Evolutionary conservation across 2,797 vertebrate species (phyloP).

Genomic region (Anableps anableps): DNA sequence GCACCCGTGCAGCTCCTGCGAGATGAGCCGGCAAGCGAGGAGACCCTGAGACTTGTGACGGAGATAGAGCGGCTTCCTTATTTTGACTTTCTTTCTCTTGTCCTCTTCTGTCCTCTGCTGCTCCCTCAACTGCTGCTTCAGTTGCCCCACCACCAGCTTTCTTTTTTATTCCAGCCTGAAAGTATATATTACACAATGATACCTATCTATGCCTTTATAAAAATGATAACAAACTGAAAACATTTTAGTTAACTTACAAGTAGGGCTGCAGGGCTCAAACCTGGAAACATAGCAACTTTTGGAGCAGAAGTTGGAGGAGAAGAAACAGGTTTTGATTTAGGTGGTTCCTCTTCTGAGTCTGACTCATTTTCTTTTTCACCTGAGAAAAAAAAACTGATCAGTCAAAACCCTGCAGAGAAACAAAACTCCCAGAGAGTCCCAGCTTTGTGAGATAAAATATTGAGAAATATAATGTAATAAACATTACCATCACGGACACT

Average conservation of each 20-base stretch:
- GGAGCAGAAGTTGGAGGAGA: constrained; percentile 63
- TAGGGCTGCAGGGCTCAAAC: constrained; percentile 83
- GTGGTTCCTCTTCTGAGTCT: constrained; percentile 71
- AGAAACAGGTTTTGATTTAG: constrained; percentile 35
- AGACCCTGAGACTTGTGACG: constrained; percentile 73
- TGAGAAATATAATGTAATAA: constrained; percentile 44
- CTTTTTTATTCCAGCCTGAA: constrained; percentile 87
- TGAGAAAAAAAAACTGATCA: constrained; percentile 30
- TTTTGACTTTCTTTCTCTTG: constrained; percentile 72
- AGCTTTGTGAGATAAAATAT: neutral
- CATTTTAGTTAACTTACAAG: constrained; percentile 79
- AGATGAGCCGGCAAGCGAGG: constrained; percentile 72
- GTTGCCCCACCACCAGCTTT: constrained; percentile 51
- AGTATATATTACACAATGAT: constrained; percentile 15
- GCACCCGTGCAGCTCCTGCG: constrained; percentile 78
- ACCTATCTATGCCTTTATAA: neutral
- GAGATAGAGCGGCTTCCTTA: constrained; percentile 52
- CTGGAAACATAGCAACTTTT: constrained; percentile 84
- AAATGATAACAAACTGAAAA: neutral
- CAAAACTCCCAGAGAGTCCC: neutral
- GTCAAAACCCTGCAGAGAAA: constrained; percentile 11
- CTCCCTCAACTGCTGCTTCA: constrained; percentile 51
- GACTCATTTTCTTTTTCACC: constrained; percentile 44
- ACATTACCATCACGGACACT: constrained; percentile 87
- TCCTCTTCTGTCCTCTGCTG: constrained; percentile 50